Evolutionary conservation across 2,797 vertebrate species (phyloP).

Genomic region (Channallabes apus): DNA sequence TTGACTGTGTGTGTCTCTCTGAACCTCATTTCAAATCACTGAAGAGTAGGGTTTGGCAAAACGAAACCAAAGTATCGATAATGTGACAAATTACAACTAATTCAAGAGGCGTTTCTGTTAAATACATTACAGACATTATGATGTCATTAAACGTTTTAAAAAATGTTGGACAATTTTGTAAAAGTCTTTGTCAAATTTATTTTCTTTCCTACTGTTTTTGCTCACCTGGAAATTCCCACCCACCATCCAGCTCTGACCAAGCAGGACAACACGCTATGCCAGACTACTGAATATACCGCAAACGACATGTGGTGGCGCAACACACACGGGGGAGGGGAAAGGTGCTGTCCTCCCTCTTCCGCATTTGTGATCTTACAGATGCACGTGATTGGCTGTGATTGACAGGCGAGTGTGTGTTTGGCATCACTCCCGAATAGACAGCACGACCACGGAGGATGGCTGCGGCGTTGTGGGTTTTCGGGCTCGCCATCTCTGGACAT

Average conservation of each 20-base stretch:
- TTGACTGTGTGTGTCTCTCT: background rate
- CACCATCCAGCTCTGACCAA: background rate
- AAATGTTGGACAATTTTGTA: background rate
- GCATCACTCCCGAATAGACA: background rate
- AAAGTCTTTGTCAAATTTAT: background rate
- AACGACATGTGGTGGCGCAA: background rate
- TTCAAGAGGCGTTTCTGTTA: background rate
- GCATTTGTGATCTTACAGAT: background rate
- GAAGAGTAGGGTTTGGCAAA: background rate
- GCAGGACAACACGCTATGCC: background rate
- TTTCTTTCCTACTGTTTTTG: no score
- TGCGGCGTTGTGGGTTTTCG: background rate
- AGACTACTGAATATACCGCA: background rate
- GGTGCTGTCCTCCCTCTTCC: background rate
- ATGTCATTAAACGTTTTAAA: background rate
- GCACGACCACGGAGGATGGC: no score
- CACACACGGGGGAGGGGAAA: background rate
- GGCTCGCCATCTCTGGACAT: background rate
- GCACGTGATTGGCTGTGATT: background rate
- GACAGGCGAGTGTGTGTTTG: background rate
- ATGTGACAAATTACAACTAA: no score
- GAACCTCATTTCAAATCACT: constrained; percentile 15
- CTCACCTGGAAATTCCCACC: background rate
- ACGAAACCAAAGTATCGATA: background rate
- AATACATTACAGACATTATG: background rate